Conservation (phyloP, 2,888 invertebrate species). For the Sarcophaga carnaria region DNA sequence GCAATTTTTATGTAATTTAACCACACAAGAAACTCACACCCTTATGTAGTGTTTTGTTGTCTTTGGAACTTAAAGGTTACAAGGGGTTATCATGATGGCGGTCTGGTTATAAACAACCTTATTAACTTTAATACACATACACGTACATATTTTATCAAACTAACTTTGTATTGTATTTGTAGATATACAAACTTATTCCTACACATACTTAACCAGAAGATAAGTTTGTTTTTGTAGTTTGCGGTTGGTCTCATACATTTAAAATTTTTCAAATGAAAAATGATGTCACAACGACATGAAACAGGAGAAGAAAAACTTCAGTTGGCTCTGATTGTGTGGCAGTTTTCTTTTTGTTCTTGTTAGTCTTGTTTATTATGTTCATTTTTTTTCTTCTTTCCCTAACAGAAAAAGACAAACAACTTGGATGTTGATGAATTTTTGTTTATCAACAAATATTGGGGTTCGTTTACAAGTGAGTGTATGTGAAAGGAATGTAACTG, state of each 20-base stretch:
- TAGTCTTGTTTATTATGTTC: conserved; percentile 14
- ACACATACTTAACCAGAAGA: conserved; percentile 42
- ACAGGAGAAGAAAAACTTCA: conserved; percentile 8
- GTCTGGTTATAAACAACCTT: conserved; percentile 46
- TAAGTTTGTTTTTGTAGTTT: conserved; percentile 45
- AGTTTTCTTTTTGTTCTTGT: conserved; percentile 25
- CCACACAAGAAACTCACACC: conserved; percentile 4
- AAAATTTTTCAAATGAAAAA: conserved; percentile 58
- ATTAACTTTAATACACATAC: not conserved
- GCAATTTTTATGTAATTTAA: conserved; percentile 57
- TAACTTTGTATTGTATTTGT: too few relatives aligned
- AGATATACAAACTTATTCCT: conserved; percentile 3
- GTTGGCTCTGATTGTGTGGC: conserved; percentile 39
- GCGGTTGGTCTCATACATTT: conserved; percentile 64
- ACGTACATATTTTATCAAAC: not conserved
- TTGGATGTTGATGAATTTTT: conserved; percentile 59
- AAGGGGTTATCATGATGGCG: conserved; percentile 58
- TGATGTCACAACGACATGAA: conserved; percentile 60
- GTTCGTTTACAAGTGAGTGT: not conserved
- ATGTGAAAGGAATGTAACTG: not conserved
- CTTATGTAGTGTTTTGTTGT: not conserved
- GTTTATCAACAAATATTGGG: not conserved
- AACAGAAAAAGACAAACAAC: conserved; percentile 23
- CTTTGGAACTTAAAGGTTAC: conserved; percentile 50
- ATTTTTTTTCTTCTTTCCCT: not conserved